Conservation (phyloP, 2,888 invertebrate species). For the Polymixis flavicincta region DNA sequence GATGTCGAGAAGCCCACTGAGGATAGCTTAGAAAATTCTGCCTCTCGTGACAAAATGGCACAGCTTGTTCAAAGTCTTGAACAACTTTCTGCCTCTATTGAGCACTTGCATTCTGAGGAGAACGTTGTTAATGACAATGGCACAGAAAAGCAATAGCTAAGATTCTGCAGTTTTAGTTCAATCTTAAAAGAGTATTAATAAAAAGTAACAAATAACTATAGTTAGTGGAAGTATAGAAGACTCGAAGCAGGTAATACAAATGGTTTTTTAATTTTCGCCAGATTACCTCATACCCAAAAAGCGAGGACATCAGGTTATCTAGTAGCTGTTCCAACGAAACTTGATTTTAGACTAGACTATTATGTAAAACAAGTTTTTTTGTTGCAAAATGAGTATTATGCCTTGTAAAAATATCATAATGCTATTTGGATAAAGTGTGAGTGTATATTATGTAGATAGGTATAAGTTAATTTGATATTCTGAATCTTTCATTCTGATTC, state of each 20-base stretch:
- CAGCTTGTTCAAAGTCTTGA: constrained; percentile 95
- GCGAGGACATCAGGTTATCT: neutral
- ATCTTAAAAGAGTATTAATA: constrained; percentile 8
- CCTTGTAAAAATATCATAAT: neutral
- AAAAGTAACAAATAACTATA: neutral
- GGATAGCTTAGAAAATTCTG: constrained; percentile 91
- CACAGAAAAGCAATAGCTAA: constrained; percentile 43
- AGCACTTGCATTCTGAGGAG: constrained; percentile 92
- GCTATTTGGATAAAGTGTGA: neutral
- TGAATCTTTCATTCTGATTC: neutral
- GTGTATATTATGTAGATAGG: neutral
- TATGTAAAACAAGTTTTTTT: neutral
- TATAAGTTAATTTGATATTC: neutral
- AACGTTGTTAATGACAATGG: constrained; percentile 66
- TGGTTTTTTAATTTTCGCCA: neutral
- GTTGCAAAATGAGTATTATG: neutral
- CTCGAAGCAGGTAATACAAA: neutral
- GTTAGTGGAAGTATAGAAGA: neutral
- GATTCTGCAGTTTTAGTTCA: neutral
- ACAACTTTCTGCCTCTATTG: constrained; percentile 96
- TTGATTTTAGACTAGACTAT: neutral
- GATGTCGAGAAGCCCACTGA: constrained; percentile 90
- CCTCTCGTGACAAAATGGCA: constrained; percentile 95
- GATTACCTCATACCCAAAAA: neutral
- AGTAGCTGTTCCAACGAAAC: neutral